phyloP scores from a whole-genome alignment of 2,888 invertebrate species.

The Shargacucullia verbasci region DNA sequence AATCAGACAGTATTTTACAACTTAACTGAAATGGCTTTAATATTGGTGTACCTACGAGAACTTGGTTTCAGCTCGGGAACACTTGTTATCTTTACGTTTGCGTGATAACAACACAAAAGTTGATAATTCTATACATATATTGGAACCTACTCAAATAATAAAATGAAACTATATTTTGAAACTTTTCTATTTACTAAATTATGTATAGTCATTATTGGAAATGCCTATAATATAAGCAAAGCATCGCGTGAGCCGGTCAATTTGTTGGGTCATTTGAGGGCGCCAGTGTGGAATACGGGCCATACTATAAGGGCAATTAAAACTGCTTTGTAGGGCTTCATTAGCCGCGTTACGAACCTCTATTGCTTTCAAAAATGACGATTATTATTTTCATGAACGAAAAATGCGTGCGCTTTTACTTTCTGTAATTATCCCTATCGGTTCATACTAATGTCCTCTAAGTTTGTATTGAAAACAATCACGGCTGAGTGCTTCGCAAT shows the following conservation, averaged over 20 bases:
- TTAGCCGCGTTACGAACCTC: slow-evolving; percentile 64
- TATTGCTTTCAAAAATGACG: slow-evolving; percentile 34
- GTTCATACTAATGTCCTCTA: slow-evolving; percentile 16
- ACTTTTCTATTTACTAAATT: slow-evolving; percentile 37
- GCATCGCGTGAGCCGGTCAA: slow-evolving; percentile 85
- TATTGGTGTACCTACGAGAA: no score
- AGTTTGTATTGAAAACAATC: slow-evolving; percentile 13
- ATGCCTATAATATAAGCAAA: slow-evolving; percentile 65
- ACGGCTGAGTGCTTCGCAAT: slow-evolving; percentile 7
- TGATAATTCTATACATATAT: no score
- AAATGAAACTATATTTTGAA: not conserved
- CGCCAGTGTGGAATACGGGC: slow-evolving; percentile 79
- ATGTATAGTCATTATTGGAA: slow-evolving; percentile 58
- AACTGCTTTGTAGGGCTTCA: slow-evolving; percentile 81
- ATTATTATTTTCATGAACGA: slow-evolving; percentile 38
- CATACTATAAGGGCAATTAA: slow-evolving; percentile 80
- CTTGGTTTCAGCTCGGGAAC: no score
- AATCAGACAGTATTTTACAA: no score
- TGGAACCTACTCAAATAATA: no score
- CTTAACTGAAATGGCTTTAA: no score
- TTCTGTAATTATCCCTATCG: slow-evolving; percentile 9
- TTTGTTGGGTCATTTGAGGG: slow-evolving; percentile 85
- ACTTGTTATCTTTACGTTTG: no score
- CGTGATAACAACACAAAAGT: no score
- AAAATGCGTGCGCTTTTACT: slow-evolving; percentile 11